These are phyloP conservation scores for Macrocentrus cingulum DNA, from an alignment of 1,140 invertebrate species.

Conservation along the genomic window DNA sequence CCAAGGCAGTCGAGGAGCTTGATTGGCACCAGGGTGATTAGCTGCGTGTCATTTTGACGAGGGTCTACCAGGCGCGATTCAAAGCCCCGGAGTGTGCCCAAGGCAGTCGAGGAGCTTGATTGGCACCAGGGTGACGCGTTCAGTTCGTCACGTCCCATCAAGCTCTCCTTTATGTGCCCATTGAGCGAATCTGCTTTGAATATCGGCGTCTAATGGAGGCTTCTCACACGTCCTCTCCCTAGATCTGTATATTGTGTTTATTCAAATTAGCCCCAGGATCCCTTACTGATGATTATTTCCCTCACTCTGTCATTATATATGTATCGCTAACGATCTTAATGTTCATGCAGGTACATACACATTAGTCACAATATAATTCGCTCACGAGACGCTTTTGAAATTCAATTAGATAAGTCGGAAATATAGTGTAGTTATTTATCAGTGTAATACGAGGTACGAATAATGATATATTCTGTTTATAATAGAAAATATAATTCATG, in stretches of 20 bases:
- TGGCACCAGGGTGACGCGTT: conserved; percentile 8
- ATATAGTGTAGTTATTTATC: no score
- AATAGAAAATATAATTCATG: no score
- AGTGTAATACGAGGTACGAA: no score
- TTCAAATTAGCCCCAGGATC: conserved; percentile 25
- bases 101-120: conserved; percentile 12
- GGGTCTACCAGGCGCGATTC: conserved; percentile 7
- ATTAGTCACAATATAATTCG: not conserved
- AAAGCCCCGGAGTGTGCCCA: not conserved
- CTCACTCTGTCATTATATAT: not conserved
- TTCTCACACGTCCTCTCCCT: not conserved
- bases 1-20: not conserved
- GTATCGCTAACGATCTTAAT: conserved; percentile 3
- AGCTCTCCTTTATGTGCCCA: conserved; percentile 7
- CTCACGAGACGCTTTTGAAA: no score
- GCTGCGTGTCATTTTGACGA: conserved; percentile 21
- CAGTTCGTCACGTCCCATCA: conserved; percentile 21
- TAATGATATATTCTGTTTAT: no score
- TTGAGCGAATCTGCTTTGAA: conserved; percentile 24
- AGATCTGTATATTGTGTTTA: conserved; percentile 27
- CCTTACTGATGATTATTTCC: not conserved
- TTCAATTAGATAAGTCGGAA: no score
- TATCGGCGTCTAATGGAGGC: conserved; percentile 30
- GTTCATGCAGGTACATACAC: not conserved
- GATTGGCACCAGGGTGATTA: not conserved